A percentile compares a stretch with the other conserved stretches of the same genome.
Conservation (phyloP, 2,113 vertebrate genomes). For the Pedetes capensis region DNA sequence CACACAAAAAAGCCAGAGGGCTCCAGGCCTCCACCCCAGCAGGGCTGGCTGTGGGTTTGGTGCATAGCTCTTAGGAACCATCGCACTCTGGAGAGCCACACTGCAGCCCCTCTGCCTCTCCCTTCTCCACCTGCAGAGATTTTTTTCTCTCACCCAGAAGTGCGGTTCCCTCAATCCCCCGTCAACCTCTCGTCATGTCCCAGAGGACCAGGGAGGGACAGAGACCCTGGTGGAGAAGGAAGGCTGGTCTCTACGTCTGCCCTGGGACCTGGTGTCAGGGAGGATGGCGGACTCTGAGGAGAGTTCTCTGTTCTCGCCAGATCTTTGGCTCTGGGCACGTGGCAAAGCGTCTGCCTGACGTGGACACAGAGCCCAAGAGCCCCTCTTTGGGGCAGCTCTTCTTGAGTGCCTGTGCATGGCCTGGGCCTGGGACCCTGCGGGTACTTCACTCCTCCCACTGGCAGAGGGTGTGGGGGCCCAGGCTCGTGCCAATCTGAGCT, state of each 20-base stretch:
- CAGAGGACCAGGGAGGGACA: background rate
- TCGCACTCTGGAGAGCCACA: background rate
- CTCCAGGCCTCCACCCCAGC: background rate
- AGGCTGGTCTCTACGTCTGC: background rate
- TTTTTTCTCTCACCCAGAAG: background rate
- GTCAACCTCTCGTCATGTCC: background rate
- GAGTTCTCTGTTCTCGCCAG: background rate
- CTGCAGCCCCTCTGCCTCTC: background rate
- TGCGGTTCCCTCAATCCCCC: background rate
- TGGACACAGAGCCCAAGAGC: too few relatives aligned
- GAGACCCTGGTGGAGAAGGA: background rate
- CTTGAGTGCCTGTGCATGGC: background rate
- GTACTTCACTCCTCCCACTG: background rate
- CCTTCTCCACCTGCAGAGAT: background rate
- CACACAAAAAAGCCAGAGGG: too few relatives aligned
- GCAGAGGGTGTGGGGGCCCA: fast-evolving
- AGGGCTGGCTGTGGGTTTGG: background rate
- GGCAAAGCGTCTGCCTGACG: background rate
- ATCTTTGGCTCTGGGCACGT: background rate
- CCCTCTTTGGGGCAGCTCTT: too few relatives aligned
- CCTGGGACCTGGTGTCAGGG: background rate
- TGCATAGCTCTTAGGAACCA: too few relatives aligned
- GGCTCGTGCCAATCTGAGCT: background rate
- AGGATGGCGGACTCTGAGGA: background rate
- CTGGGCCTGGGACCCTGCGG: background rate